phyloP scores from a whole-genome alignment of 1,140 invertebrate species.

The Gryon sp. region DNA sequence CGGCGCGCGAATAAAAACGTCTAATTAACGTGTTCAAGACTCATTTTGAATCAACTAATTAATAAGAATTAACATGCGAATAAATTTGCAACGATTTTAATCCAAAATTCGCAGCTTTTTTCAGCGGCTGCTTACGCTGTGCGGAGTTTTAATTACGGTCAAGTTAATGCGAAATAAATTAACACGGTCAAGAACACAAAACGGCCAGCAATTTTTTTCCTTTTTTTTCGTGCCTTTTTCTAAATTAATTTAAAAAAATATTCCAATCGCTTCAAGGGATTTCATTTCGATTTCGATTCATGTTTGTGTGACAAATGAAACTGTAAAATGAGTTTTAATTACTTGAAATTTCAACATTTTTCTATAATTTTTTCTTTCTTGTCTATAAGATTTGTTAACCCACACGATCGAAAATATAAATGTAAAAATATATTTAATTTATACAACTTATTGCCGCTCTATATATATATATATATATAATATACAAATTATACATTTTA shows the following conservation, averaged over 20 bases:
- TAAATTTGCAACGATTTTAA: constrained; percentile 61
- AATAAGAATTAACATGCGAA: constrained; percentile 61
- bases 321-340: too few relatives aligned
- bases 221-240: constrained; percentile 11
- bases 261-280: neutral
- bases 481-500: too few relatives aligned
- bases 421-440: too few relatives aligned
- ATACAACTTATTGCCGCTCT: too few relatives aligned
- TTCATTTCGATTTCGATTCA: constrained; percentile 11
- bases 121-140: constrained; percentile 12
- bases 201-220: neutral
- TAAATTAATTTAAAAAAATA: constrained; percentile 30
- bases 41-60: constrained; percentile 59
- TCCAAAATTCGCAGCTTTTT: constrained; percentile 58
- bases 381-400: too few relatives aligned
- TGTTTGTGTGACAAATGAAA: too few relatives aligned
- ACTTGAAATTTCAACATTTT: too few relatives aligned
- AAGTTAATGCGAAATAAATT: constrained; percentile 55
- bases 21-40: constrained; percentile 59
- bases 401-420: too few relatives aligned
- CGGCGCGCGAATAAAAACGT: constrained; percentile 57
- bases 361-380: too few relatives aligned
- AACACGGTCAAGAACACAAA: constrained; percentile 29
- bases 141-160: constrained; percentile 51
- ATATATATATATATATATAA: too few relatives aligned